Base-by-base conservation (phyloP, 2,888 invertebrate species). In the Cephalotes varians region DNA sequence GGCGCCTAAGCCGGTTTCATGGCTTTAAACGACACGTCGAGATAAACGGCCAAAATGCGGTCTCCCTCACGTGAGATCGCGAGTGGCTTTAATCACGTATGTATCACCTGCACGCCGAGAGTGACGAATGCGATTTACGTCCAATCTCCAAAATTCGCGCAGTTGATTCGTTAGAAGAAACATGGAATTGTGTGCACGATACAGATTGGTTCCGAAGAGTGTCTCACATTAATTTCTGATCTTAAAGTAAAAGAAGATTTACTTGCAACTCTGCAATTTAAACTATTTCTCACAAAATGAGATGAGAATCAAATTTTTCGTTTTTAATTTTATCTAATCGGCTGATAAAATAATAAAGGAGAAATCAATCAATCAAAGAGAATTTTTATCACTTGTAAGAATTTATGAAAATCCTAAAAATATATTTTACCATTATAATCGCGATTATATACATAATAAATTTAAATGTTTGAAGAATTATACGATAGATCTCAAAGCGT, bases 11-110 rank as follows among this genome's bases (percentile, higher is more conserved):
- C 86, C 76, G 88, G 83, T 84, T 87, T 85, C 71, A 77, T 85
- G 40, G 64, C 80, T 89, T 86, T 87, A 86, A 89, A 89, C 89
- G 84, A 83, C 86, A 83, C 79, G 81, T 67, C 81, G 76, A 77
- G 86, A 89, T 89, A 89, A 89, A 87, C 85, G 81, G 67, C 60
- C 83, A 67, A 51, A 82, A 84, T 74, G 74, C 82, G 40, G 54
- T 60, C 21, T 60, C 72, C 71, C 73, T 71, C 65, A 40, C 5
- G 31, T 47, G 56, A 21, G 72, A 80, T 81, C 85, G 81, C 44
- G 71, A 54, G 34, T 56, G 51, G 81, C 79, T 87, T 88, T 88
- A 88, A 88, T 88, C 86, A 71, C 58, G 72, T 31, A 31, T 81
- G 73, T 73, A 77, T 62, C 69, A 62, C n/a, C 25, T 28, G 21